Base-by-base conservation (phyloP, 2,888 invertebrate species). In the Aleiodes testaceus region DNA sequence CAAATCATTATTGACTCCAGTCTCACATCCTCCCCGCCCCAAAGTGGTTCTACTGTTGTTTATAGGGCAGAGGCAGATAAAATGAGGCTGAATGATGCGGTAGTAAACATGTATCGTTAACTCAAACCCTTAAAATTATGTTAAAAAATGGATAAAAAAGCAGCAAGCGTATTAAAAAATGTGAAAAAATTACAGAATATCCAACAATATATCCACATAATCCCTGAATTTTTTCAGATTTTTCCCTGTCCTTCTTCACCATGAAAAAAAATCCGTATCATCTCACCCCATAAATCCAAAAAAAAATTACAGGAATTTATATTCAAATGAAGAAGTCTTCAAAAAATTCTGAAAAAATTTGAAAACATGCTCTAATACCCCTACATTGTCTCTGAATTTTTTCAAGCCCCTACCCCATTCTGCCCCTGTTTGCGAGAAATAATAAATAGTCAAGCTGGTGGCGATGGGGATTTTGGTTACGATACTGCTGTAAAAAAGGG, bases 31-130 rank as follows among this genome's bases (percentile, higher is more conserved):
- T 7, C 16, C 14, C 16, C 16, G 6, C 2, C 3, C 12, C 63
- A 45, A 11, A 22, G 20, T 22, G n/a, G n/a, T 63, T 45, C 16
- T 12, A 45, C 22, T 22, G 26, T 45, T 63, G 22, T 63, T 45
- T 63, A 63, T 14, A 26, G 22, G 45, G 18, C n/a, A 22, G 63
- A 63, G 45, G 14, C 44, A 44, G 63, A 63, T 63, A 63, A 47
- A 63, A 63, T 63, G 47, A 59, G 63, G 14, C n/a, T 63, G 45
- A 63, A 63, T 45, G 63, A 63, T 63, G 45, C 26, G 45, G 45
- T 45, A 20, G 63, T 63, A 63, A 63, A 63, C 63, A 63, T 63
- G 45, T 45, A 63, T 63, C 63, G 63, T 63, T 63, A 63, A 45
- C 36, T 18, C 11, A 59, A 45, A 45, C 63, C 45, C 42, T 22